These are phyloP conservation scores for Syrmaticus mikado DNA, from an alignment of 2,113 vertebrate genomes.

Conservation along the genomic window DNA sequence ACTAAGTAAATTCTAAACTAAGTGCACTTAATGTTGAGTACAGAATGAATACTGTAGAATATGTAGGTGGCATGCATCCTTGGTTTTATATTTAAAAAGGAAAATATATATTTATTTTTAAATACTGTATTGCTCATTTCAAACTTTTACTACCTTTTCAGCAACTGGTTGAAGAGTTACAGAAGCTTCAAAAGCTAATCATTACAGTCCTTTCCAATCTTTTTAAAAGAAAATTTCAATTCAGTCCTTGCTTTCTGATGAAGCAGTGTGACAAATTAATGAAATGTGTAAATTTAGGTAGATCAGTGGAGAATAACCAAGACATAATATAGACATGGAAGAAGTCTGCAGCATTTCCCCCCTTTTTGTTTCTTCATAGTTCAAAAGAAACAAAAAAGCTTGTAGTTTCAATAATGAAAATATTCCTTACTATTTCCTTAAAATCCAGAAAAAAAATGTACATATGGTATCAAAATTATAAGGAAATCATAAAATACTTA, in stretches of 20 bases:
- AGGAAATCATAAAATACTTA: background rate
- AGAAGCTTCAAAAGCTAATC: background rate
- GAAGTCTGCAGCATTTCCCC: background rate
- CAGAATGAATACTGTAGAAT: background rate
- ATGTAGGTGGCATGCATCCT: background rate
- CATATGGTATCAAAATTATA: accelerated
- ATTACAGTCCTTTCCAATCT: background rate
- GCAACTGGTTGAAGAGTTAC: background rate
- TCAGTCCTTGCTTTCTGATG: background rate
- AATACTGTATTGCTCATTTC: background rate
- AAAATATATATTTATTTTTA: background rate
- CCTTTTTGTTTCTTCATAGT: background rate
- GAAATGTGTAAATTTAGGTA: background rate
- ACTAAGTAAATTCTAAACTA: background rate
- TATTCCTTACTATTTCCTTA: background rate
- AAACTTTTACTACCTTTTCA: background rate
- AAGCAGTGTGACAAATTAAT: background rate
- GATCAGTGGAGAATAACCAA: background rate
- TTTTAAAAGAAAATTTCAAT: background rate
- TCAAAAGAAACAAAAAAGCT: background rate
- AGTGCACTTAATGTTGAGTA: background rate
- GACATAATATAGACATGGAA: background rate
- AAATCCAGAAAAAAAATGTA: background rate
- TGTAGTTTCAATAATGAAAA: background rate
- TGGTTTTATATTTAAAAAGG: background rate